These are phyloP conservation scores for Drosophila emarginata DNA, from an alignment of 2,888 invertebrate species.

Conservation along the genomic window DNA sequence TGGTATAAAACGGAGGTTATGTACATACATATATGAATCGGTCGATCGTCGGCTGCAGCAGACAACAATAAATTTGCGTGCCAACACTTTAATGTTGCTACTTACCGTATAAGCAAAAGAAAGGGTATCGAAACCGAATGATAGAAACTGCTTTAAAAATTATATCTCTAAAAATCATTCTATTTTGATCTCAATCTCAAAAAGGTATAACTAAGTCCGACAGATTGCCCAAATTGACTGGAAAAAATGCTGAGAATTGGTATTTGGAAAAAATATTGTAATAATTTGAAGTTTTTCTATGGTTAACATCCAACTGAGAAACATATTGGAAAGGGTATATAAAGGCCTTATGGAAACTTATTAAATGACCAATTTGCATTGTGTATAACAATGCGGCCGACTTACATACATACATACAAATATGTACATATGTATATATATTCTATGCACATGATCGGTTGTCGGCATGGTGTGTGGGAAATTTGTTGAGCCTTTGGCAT, in stretches of 20 bases:
- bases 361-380: background rate
- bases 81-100: conserved; percentile 64
- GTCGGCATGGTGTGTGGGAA: conserved; percentile 66
- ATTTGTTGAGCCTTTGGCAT: conserved; percentile 44
- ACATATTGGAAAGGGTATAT: background rate
- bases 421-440: too few species aligned
- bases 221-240: background rate
- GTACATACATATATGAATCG: conserved; percentile 8
- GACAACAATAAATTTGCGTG: conserved; percentile 78
- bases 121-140: conserved; percentile 13
- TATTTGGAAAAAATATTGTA: background rate
- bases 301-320: too few species aligned
- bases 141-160: background rate
- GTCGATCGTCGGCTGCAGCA: conserved; percentile 47
- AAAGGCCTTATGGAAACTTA: background rate
- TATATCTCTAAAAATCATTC: too few species aligned
- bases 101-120: conserved; percentile 14
- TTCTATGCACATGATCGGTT: conserved; percentile 30
- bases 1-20: conserved; percentile 47
- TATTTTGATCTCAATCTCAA: too few species aligned
- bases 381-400: conserved; percentile 74
- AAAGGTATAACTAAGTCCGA: too few species aligned
- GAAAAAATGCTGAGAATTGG: background rate
- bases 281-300: too few species aligned
- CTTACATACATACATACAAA: too few species aligned